Base-by-base conservation (phyloP, 2,888 invertebrate species). In the Drosophila pseudotakahashii region DNA sequence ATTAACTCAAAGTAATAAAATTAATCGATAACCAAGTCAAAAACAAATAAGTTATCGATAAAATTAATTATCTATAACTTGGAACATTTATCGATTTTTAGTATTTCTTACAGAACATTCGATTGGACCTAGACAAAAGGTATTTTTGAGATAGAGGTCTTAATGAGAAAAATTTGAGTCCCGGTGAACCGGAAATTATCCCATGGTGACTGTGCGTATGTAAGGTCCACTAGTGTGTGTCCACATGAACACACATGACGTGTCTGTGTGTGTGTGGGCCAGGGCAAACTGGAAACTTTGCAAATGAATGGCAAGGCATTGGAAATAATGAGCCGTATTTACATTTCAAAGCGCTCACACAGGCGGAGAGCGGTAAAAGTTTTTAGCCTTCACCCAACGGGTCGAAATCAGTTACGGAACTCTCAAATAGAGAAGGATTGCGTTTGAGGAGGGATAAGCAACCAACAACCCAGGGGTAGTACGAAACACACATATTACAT, bases 261-360 rank as follows among this genome's bases (percentile, higher is more conserved):
- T 41, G 26, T 13, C 39, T 19, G 19, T 19, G 19, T 19, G 19
- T 53, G 42, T 14, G 32, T 53, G 37, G 19, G 13, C 13, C 37
- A 30, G 32, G 23, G 36, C 53, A 68, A 68, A 62, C 52, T 79
- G 60, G 39, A 78, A 78, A 71, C 78, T 78, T 64, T 69, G 77
- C 75, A 76, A 82, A 85, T 80, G 77, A 82, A 82, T 85, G 73
- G 71, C 85, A 54, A 61, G 70, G 77, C 77, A 85, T 79, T 70
- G 75, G 66, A 87, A 86, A 81, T 87, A 86, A 84, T 86, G 83
- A 84, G 87, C 67, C 61, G 79, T 81, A 84, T 86, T 84, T 86
- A 84, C 87, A 84, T 84, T 84, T 86, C 80, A 84, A 84, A 84
- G 81, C 80, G 48, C 55, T 70, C 36, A 39, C 30, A 16, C 55